Base-by-base conservation (phyloP, 2,113 vertebrate species). In the Copsychus sechellarum region DNA sequence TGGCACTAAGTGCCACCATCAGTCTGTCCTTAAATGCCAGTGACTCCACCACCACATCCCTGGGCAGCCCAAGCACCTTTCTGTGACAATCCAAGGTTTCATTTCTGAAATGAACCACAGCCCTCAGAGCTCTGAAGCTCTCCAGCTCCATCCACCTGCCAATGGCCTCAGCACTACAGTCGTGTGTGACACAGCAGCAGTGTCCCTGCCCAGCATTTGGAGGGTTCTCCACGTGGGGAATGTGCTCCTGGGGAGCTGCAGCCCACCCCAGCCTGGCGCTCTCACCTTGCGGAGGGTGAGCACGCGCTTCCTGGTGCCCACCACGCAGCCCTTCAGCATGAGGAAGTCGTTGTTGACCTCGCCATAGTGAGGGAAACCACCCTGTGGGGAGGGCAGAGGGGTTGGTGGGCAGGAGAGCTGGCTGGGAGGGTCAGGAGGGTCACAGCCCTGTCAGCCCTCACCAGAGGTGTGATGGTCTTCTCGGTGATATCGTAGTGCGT, bases 241-340 rank as follows among this genome's bases (percentile, higher is more conserved):
- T 8, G 20, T 12, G n/a, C 5, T 8, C 13, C 6, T 3, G 36
- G 48, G 26, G 40, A 89, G 69, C 69, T 72, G 26, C 15, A 48
- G 36, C 26, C 36, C 12, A 0, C 5, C 11, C 48, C 48, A 38
- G 5, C n/a, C 42, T 3, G n/a, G 38, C 0, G 3, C 25, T 20
- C 97, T 97, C 87, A 98, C 98, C 98, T 98, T 98, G 22, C 98
- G 96, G 62, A 98, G 98, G 1, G 98, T 98, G 78, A 98, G 97
- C 81, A 98, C 97, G 0, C 98, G 96, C 82, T 98, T 98, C 96
- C 95, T 98, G 6, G 98, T 98, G 65, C 98, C 98, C 14, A 98
- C 72, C 1, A 98, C 98, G 4, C 98, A 98, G 40, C 98, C 98
- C 36, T 98, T 98, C 86, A 98, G 89, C 98, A 98, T 98, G 36